A percentile compares a stretch with the other conserved stretches of the same genome.
phyloP scores from a whole-genome alignment of 2,888 invertebrate species.

The Lomographa bimaculata region DNA sequence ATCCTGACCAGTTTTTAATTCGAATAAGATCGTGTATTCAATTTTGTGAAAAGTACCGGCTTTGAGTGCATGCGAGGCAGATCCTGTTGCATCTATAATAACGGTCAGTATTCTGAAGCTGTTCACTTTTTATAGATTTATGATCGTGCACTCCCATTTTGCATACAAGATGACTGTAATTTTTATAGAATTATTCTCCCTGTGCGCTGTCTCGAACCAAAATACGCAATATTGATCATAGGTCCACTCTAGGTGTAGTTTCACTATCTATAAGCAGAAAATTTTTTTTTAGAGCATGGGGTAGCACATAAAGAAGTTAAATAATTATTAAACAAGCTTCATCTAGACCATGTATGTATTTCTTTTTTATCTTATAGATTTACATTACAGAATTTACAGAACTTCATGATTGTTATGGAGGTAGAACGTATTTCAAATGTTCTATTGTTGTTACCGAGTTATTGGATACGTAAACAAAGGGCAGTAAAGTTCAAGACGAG shows the following conservation, averaged over 20 bases:
- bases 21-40: constrained; percentile 55
- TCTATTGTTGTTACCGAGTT: constrained; percentile 2
- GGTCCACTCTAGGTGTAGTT: no score
- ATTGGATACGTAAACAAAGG: constrained; percentile 11
- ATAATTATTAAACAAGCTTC: no score
- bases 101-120: constrained; percentile 66
- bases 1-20: constrained; percentile 45
- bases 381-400: no score
- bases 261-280: no score
- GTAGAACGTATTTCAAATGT: background rate
- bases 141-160: constrained; percentile 1
- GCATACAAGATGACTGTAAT: background rate
- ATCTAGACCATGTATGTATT: no score
- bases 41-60: constrained; percentile 72
- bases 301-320: no score
- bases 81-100: constrained; percentile 77
- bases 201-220: no score
- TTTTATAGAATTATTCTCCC: no score
- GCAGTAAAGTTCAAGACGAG: constrained; percentile 13
- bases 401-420: no score
- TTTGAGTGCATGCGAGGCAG: constrained; percentile 62
- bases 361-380: no score
- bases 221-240: no score
- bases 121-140: constrained; percentile 8
- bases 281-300: no score